phyloP scores from a whole-genome alignment of 1,140 invertebrate genomes.

The Periplaneta americana region DNA sequence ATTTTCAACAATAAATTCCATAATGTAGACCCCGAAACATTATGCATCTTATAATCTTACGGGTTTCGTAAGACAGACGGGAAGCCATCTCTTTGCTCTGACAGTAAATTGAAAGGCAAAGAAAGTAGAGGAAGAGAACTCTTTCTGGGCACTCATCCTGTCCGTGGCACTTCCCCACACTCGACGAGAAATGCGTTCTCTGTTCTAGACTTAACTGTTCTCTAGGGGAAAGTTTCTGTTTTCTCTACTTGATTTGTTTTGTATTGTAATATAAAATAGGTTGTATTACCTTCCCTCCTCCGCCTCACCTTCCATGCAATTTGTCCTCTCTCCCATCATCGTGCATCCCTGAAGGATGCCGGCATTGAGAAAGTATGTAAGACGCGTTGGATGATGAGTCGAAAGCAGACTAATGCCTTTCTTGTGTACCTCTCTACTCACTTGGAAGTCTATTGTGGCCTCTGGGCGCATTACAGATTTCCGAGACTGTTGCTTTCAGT shows the following conservation, averaged over 20 bases:
- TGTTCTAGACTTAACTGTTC: not conserved
- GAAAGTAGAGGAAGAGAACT: too few species aligned
- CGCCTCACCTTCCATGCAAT: not conserved
- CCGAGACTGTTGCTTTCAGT: not conserved
- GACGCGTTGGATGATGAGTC: too few species aligned
- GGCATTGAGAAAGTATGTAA: not conserved
- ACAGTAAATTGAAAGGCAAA: too few species aligned
- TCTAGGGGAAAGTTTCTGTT: not conserved
- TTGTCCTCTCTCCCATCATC: not conserved
- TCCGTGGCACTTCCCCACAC: not conserved
- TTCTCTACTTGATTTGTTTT: not conserved
- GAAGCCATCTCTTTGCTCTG: too few species aligned
- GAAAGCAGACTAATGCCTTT: not conserved
- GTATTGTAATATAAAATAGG: not conserved
- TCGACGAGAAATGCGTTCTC: not conserved
- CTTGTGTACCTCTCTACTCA: not conserved
- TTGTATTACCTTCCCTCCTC: not conserved
- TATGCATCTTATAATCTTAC: too few species aligned
- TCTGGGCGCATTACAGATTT: not conserved
- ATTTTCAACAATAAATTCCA: too few species aligned
- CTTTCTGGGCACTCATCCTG: too few species aligned
- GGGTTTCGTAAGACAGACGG: too few species aligned
- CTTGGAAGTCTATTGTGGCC: not conserved
- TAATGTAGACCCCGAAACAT: too few species aligned
- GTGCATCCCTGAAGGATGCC: not conserved